These are phyloP conservation scores for Lonchura striata DNA, from an alignment of 2,113 vertebrate species.

Conservation along the genomic window DNA sequence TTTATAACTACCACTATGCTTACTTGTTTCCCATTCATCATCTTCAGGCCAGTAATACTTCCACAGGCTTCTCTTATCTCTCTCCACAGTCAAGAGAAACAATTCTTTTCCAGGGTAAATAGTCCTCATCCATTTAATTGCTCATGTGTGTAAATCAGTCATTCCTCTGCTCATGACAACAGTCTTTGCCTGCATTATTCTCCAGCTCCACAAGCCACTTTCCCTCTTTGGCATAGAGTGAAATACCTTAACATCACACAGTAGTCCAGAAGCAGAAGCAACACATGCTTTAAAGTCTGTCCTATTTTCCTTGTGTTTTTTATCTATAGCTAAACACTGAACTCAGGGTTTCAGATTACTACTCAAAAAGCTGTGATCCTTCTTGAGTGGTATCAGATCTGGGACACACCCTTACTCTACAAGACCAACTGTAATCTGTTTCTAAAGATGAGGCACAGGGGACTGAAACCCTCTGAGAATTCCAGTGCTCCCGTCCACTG, in stretches of 20 bases:
- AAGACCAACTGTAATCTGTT: not conserved
- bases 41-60: not conserved
- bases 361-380: not conserved
- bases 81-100: not conserved
- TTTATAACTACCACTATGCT: not conserved
- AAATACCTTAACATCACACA: not conserved
- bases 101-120: not conserved
- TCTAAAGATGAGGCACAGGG: not conserved
- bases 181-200: not conserved
- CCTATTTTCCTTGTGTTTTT: not conserved
- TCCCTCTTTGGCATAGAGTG: not conserved
- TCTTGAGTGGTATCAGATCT: too few relatives aligned
- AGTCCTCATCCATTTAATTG: not conserved
- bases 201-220: not conserved
- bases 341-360: not conserved
- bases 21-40: not conserved
- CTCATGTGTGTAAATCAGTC: not conserved
- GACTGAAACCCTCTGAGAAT: not conserved
- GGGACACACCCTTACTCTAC: not conserved
- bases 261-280: not conserved
- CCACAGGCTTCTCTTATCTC: not conserved
- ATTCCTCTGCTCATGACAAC: not conserved
- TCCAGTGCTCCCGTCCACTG: not conserved
- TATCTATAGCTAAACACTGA: not conserved
- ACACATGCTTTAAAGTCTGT: not conserved